Conservation (phyloP, 2,113 vertebrate species). For the Cyphomyrus discorhynchus region DNA sequence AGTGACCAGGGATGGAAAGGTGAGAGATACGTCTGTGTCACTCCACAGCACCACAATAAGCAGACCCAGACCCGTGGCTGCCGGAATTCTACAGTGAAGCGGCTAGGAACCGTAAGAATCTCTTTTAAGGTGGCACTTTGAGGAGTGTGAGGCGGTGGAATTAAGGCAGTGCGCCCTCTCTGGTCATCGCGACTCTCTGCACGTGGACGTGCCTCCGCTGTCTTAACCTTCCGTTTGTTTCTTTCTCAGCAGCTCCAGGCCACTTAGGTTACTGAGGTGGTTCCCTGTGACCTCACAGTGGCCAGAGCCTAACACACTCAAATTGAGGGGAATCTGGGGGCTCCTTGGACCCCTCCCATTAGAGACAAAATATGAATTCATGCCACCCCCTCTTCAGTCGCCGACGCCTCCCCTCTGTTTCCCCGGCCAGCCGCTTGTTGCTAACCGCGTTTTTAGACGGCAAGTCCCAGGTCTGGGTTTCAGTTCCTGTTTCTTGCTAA, state of each 20-base stretch:
- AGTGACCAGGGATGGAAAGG: background rate
- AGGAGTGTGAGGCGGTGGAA: background rate
- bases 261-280: background rate
- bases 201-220: background rate
- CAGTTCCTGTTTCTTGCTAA: background rate
- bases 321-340: background rate
- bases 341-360: background rate
- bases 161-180: background rate
- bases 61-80: background rate
- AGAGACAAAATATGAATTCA: background rate
- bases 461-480: background rate
- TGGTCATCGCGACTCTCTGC: background rate
- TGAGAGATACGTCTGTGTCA: background rate
- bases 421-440: background rate
- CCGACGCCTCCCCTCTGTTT: background rate
- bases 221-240: background rate
- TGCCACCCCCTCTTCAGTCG: background rate
- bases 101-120: background rate
- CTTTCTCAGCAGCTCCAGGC: background rate
- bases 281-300: background rate
- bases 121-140: background rate
- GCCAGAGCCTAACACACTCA: background rate
- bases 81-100: background rate
- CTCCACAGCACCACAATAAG: background rate
- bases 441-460: background rate